phyloP scores from a whole-genome alignment of 2,797 vertebrate genomes.

The Chiroxiphia lanceolata region DNA sequence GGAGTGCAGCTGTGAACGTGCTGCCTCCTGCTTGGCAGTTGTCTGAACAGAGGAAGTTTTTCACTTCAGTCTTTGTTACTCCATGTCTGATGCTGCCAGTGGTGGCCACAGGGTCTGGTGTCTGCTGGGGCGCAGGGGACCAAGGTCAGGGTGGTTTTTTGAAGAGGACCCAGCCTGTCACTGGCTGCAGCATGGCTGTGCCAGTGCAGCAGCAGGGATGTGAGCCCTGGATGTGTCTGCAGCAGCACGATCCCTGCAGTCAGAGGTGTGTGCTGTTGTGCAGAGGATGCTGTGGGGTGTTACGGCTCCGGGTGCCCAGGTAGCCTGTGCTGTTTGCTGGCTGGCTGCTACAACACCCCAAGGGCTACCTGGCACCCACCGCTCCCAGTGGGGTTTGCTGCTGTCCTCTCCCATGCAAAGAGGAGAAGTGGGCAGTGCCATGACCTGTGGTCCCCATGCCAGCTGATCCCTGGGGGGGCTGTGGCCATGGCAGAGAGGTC shows the following conservation, averaged over 20 bases:
- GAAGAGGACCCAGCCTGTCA: neutral
- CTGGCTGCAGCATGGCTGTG: neutral
- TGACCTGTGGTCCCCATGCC: accelerated
- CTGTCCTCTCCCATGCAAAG: neutral
- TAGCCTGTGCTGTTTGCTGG: neutral
- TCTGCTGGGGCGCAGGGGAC: neutral
- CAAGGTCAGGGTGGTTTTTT: neutral
- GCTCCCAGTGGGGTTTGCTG: neutral
- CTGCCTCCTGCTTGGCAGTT: neutral
- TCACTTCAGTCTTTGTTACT: neutral
- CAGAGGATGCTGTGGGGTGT: neutral
- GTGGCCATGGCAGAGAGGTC: neutral
- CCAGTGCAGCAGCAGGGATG: neutral
- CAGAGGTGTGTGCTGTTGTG: accelerated
- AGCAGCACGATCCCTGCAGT: accelerated
- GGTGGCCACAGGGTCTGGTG: accelerated
- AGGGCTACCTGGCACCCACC: neutral
- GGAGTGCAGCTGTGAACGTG: neutral
- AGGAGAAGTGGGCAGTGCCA: neutral
- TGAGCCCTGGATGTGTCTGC: neutral
- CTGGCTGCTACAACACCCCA: neutral
- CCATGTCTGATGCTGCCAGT: accelerated
- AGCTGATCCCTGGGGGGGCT: accelerated
- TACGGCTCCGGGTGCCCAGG: accelerated
- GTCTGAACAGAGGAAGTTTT: neutral